Base-by-base conservation (phyloP, 2,797 vertebrate species). In the Galagoides demidoff region DNA sequence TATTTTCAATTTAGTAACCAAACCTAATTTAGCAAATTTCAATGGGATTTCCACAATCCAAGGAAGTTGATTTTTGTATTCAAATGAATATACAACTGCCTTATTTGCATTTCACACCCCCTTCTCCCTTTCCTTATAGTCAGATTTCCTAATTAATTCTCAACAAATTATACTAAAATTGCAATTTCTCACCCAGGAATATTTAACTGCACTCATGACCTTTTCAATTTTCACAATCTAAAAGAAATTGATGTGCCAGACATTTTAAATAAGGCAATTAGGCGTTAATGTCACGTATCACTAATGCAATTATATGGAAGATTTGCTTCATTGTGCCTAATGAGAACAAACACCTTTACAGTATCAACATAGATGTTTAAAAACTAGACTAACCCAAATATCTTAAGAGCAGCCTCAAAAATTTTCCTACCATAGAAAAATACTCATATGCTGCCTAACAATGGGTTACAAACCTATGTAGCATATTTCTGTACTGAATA, bases 221-320 rank as follows among this genome's bases (percentile, higher is more conserved):
- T 98, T 98, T 98, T 98, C 97, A 98, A 97, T 98, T 98, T 98
- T 98, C 97, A 98, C 96, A 97, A 98, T 98, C 97, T 98, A 93
- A 95, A 97, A 98, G 97, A 98, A 98, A 98, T 2, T 97, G 97
- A 98, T 98, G 97, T 97, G 96, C 96, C 97, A 98, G 97, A 97
- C 98, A 98, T 98, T 98, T 98, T 90, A 98, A 98, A 98, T 97
- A 98, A 98, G 98, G 95, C 98, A 98, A 98, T 98, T 98, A 98
- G 97, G 92, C 96, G 97, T 98, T 98, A 98, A 98, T 98, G 98
- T 98, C 98, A 98, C 96, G 20, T 98, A 98, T 98, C 97, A 98
- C 97, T 98, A 98, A 98, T 98, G 96, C 98, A 98, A 98, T 98
- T 98, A 98, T 89, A 98, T 95, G 98, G 95, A 98, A 98, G 97